Evolutionary conservation across 2,797 vertebrate genomes (phyloP), one percentile per base, ranked within the genome.

Genomic region (Nothura maculosa): DNA sequence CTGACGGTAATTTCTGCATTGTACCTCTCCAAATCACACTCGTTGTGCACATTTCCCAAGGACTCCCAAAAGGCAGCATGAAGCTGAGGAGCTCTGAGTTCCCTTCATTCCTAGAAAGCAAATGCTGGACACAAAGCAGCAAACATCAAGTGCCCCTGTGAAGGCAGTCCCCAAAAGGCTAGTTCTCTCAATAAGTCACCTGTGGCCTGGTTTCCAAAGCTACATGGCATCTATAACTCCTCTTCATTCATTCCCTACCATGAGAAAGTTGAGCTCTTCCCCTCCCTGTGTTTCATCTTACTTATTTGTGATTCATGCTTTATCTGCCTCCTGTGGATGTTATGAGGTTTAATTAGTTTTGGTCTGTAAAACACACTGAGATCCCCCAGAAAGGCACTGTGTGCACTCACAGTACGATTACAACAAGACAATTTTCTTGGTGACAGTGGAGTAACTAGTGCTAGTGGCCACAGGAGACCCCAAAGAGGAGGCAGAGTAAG

Each of bases 321-420:
- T 75, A 89, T 81, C 78, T 87, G 47, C 63, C 81, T 88, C 61
- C 47, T 20, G 1, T 55, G 34, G 79, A 72, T n/a, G 42, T 78
- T 9, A 2, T 36, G 81, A 94, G 11, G 27, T 85, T 93, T 85
- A 94, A 93, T 90, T 80, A 96, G 61, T 80, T 82, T 85, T 80
- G 54, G 86, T 77, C 64, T 57, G 58, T 55, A 75, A 90, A 94
- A 85, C 54, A 90, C 73, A 66, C 54, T 4, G 20, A 85, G 76
- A 63, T 92, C 5, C 50, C 57, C 69, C 0, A 0, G 48, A 95
- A 93, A 83, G 74, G 45, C 38, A 60, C 30, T 34, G 47, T 32
- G 28, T 43, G 25, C 38, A 60, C 50, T 85, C 38, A 89, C 69
- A 85, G 72, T 36, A 70, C 57, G 63, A 84, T 64, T 25, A 7